Evolutionary conservation across 2,113 vertebrate species (phyloP), one percentile per base, ranked within the genome.

Genomic region (Indicator indicator): DNA sequence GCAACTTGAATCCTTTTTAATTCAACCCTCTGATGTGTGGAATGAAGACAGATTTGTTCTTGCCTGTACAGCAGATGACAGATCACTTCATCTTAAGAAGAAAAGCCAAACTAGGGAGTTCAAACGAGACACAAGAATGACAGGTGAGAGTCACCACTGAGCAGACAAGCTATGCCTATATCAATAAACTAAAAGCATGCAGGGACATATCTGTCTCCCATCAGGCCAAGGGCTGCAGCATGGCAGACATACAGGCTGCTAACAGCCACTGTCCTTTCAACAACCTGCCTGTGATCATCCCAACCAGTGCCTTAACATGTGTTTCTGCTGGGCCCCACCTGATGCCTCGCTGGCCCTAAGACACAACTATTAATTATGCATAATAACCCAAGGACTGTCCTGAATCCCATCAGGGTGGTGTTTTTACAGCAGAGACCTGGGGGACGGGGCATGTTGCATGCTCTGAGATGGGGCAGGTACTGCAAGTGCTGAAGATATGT

Each of bases 1-100:
- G 56, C 28, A 94, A 80, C 64, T 90, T 76, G 18, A 73, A 44
- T 64, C 17, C 56, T 91, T 81, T 85, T 27, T 93, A 42, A 87
- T 87, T 85, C 68, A 94, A 1, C 46, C 46, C n/a, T 73, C 32
- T 76, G 69, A 84, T 50, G 17, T 23, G 3, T 6, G 8, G 50
- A 70, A 83, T 27, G n/a, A 72, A 89, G 54, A 12, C 2, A 3
- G 24, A 23, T 90, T 83, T 90, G 42, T 18, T 68, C 54, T 78
- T 68, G 42, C 13, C 42, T 69, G 10, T 56, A 68, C 64, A 83
- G 65, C 38, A 70, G 42, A 19, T 67, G 42, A 79, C 59, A 86
- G 15, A 55, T 16, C 56, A 40, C 55, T 79, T 59, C 14, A 4
- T 42, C 20, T 73, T 11, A 24, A 33, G 33, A 40, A 77, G 19